Base-by-base conservation (phyloP, 2,797 vertebrate species). In the Periparus ater region DNA sequence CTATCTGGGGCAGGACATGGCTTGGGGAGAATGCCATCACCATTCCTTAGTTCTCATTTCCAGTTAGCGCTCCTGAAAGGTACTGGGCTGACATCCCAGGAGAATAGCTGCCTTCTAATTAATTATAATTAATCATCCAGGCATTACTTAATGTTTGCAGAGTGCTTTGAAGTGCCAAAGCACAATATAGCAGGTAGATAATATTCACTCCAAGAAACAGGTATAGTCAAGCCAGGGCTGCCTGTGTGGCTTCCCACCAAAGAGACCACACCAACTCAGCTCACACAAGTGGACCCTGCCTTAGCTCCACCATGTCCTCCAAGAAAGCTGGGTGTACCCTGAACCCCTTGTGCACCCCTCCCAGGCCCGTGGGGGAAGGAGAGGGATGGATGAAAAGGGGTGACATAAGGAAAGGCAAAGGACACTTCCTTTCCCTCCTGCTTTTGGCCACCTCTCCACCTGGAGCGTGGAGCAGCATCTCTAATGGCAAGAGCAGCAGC, bases 71-170 rank as follows among this genome's bases (percentile, higher is more conserved):
- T 73, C 14, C 1, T 84, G 85, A 80, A 96, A 95, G 47, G 42
- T 54, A 71, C 71, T 83, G 95, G 90, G 85, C 86, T 91, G 95
- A 88, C 75, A 91, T 91, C 96, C 76, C 90, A 38, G 55, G 88
- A 88, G 94, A 95, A 50, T 12, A 87, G 72, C 76, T 94, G 89
- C 88, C 81, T 88, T 91, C 90, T 94, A 96, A 94, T 91, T 96
- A 93, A 92, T 79, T 88, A 90, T 81, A 96, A 96, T 96, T 96
- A 97, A 93, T 94, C 91, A 96, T 73, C 75, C 94, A 94, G 90
- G 79, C 88, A 90, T 97, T 94, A 96, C 63, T 95, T 96, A 96
- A 96, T 94, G 85, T 95, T 97, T 94, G 88, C 91, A 72, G 25
- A 88, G 75, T 62, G 78, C 89, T 95, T 92, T 91, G 79, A 95